These are phyloP conservation scores for Epizoanthus fatuus DNA, from an alignment of 92 coral and sea anemone species.

Conservation along the genomic window DNA sequence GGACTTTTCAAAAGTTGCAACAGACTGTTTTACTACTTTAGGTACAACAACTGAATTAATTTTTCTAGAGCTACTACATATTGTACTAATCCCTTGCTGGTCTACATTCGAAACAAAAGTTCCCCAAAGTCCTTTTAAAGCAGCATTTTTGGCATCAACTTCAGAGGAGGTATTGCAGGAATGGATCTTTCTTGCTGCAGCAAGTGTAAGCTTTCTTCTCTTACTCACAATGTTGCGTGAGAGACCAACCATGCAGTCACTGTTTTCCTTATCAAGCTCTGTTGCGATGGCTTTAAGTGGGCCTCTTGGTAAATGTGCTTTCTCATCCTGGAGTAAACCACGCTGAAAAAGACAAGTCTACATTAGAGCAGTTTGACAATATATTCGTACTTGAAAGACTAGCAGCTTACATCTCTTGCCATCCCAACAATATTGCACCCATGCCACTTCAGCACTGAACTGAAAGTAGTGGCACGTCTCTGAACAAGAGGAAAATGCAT, in stretches of 20 bases:
- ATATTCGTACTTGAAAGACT: no score
- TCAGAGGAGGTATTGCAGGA: constrained; percentile 45
- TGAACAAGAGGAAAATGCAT: no score
- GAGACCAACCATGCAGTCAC: constrained; percentile 43
- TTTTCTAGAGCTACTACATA: constrained; percentile 56
- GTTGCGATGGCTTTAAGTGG: background rate
- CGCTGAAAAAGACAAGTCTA: constrained; percentile 54
- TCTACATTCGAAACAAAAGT: constrained; percentile 53
- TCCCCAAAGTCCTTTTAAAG: constrained; percentile 60
- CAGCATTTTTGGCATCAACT: constrained; percentile 35
- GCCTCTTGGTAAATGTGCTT: constrained; percentile 49
- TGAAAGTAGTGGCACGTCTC: no score
- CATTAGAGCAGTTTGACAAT: background rate
- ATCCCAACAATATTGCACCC: no score
- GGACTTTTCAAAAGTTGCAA: constrained; percentile 59
- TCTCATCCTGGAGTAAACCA: constrained; percentile 47
- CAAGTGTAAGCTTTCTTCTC: constrained; percentile 56
- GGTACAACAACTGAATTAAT: constrained; percentile 50
- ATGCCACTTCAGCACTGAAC: no score
- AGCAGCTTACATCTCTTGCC: no score
- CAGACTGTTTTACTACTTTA: constrained; percentile 60
- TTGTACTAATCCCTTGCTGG: constrained; percentile 44
- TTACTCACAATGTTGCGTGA: constrained; percentile 36
- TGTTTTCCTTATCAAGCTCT: constrained; percentile 33
- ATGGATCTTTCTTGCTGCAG: constrained; percentile 60